A percentile compares a stretch with the other conserved stretches of the same genome.
Conservation (phyloP, 2,888 invertebrate species). For the Pollenia angustigena region DNA sequence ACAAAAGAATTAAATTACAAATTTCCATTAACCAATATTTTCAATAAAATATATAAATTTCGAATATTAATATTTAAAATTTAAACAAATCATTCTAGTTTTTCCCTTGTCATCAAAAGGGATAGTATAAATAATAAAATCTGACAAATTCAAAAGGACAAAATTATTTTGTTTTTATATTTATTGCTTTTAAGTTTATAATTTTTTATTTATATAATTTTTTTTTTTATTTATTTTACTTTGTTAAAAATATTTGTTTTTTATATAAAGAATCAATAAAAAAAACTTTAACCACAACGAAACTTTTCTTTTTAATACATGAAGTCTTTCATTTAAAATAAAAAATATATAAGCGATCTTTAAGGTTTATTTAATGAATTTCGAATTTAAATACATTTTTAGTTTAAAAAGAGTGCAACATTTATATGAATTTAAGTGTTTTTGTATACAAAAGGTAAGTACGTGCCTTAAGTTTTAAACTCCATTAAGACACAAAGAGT, state of each 20-base stretch:
- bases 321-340: slow-evolving; percentile 26
- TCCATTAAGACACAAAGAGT: no score
- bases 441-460: no score
- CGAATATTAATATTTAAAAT: not conserved
- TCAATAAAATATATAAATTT: not conserved
- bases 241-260: slow-evolving; percentile 60
- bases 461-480: no score
- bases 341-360: slow-evolving; percentile 14
- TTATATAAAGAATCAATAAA: slow-evolving; percentile 51
- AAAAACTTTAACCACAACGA: not conserved
- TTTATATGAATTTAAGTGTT: no score
- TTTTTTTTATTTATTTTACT: slow-evolving; percentile 53
- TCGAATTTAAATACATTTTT: no score
- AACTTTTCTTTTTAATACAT: slow-evolving; percentile 34
- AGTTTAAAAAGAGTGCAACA: no score
- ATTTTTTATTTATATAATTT: slow-evolving; percentile 50
- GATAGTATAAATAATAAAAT: slow-evolving; percentile 22
- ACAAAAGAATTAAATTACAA: not conserved
- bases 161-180: slow-evolving; percentile 39
- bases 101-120: not conserved
- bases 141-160: slow-evolving; percentile 8
- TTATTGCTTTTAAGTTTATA: slow-evolving; percentile 67
- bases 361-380: slow-evolving; percentile 9
- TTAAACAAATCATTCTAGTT: no score
- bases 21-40: not conserved